Base-by-base conservation (phyloP, 2,888 invertebrate species). In the Scrobipalpa costella region DNA sequence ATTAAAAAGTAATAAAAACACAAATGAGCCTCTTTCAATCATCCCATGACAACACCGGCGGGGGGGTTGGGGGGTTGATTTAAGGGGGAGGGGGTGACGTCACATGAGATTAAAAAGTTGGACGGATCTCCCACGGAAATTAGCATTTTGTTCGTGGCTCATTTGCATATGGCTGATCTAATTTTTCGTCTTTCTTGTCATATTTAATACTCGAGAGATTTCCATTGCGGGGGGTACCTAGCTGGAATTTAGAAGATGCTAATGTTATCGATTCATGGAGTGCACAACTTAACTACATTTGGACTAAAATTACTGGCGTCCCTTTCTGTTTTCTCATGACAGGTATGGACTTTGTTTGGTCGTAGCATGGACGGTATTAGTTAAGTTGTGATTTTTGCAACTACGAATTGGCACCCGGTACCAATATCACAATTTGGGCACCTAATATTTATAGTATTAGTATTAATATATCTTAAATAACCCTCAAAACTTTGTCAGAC, bases 51-150 rank as follows among this genome's bases (percentile, higher is more conserved):
- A 85, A 81, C 81, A 73, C 67, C 71, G 69, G 68, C 63, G 71
- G 68, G 68, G 60, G 62, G 67, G 67, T 67, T 13, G 33, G 13
- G 21, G 27, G 33, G 11, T 33, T 13, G n/a, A 55, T 27, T 5
- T 5, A 27, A 27, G 33, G 65, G 68, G 70, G 71, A 71, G 73
- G 73, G 71, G 67, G 74, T 76, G 80, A 84, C 85, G 90, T 90
- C 90, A 91, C 89, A 90, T 88, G 89, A 91, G 90, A 91, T 91
- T 91, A 91, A 91, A 91, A 91, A 91, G 88, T 91, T 91, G 84
- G 84, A 81, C 85, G 82, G 77, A 83, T 80, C 87, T 90, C 90
- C 85, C 90, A 90, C 90, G 90, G 81, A 89, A 90, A 90, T 91
- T 90, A 89, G 88, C 90, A 90, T 91, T 90, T 88, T 77, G 76